These are phyloP conservation scores for Copsychus sechellarum DNA, from an alignment of 2,113 vertebrate genomes.

Conservation along the genomic window DNA sequence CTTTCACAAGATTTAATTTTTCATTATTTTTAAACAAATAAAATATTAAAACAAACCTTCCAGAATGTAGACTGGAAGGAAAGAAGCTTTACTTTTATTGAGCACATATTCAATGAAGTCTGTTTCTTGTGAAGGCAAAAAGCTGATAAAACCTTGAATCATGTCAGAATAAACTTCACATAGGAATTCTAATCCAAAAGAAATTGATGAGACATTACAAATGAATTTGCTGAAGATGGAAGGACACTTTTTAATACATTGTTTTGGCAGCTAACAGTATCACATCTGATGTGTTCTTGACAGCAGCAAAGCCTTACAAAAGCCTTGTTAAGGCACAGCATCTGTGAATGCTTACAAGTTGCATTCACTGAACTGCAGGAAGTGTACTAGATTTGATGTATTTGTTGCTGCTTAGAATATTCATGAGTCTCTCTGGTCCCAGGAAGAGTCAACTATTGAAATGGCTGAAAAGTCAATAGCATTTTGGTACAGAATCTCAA, in stretches of 20 bases:
- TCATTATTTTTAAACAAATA: neutral
- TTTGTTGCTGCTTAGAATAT: slow-evolving; percentile 26
- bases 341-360: slow-evolving; percentile 1
- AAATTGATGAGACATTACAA: neutral
- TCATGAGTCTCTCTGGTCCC: neutral
- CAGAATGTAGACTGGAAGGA: neutral
- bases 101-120: neutral
- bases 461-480: neutral
- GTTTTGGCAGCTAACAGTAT: slow-evolving; percentile 14
- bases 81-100: neutral
- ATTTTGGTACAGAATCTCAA: neutral
- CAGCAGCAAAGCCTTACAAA: slow-evolving; percentile 23
- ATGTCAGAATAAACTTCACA: neutral
- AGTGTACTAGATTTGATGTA: neutral
- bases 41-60: neutral
- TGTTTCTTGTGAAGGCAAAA: neutral
- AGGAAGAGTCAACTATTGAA: neutral
- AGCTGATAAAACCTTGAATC: neutral
- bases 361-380: slow-evolving; percentile 32
- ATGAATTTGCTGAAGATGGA: neutral
- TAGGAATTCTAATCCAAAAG: neutral
- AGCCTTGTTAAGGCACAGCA: slow-evolving; percentile 8
- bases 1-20: neutral
- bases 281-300: neutral
- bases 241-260: neutral